Evolutionary conservation across 2,888 invertebrate species (phyloP).

Genomic region (Teleogryllus oceanicus): DNA sequence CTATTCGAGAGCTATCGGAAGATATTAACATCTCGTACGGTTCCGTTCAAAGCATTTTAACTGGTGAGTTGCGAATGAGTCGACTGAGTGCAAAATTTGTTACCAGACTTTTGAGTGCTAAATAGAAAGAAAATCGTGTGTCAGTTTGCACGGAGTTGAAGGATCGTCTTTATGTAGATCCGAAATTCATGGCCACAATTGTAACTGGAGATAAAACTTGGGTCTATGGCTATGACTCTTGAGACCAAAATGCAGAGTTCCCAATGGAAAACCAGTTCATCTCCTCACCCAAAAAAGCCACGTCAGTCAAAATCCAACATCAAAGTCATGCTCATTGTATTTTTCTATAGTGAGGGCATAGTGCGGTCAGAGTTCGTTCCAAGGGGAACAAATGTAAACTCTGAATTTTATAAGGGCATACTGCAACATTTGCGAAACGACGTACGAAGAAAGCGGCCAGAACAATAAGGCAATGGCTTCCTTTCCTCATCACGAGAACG

Average conservation of each 20-base stretch:
- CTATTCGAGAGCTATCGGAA: not conserved
- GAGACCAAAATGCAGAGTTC: slow-evolving; percentile 31
- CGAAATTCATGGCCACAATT: too few relatives aligned
- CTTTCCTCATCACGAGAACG: too few relatives aligned
- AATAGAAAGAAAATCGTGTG: not conserved
- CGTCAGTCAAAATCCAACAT: slow-evolving; percentile 32
- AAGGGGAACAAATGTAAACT: not conserved
- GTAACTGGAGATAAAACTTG: not conserved
- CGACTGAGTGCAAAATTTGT: slow-evolving; percentile 5
- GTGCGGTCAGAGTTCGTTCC: not conserved
- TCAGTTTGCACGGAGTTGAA: slow-evolving; percentile 20
- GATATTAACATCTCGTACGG: not conserved
- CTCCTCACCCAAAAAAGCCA: slow-evolving; percentile 35
- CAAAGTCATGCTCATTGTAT: slow-evolving; percentile 30
- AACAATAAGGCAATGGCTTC: slow-evolving; percentile 31
- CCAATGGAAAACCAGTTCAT: slow-evolving; percentile 34
- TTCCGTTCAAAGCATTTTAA: not conserved
- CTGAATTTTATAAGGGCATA: slow-evolving; percentile 29
- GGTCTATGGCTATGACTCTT: slow-evolving; percentile 20
- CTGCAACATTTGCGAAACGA: slow-evolving; percentile 35
- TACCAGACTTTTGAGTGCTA: not conserved
- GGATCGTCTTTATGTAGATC: not conserved
- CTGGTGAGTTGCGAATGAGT: not conserved
- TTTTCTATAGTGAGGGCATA: slow-evolving; percentile 25
- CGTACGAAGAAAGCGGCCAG: slow-evolving; percentile 35